phyloP scores from a whole-genome alignment of 2,888 invertebrate species.

The Dioctria rufipes region DNA sequence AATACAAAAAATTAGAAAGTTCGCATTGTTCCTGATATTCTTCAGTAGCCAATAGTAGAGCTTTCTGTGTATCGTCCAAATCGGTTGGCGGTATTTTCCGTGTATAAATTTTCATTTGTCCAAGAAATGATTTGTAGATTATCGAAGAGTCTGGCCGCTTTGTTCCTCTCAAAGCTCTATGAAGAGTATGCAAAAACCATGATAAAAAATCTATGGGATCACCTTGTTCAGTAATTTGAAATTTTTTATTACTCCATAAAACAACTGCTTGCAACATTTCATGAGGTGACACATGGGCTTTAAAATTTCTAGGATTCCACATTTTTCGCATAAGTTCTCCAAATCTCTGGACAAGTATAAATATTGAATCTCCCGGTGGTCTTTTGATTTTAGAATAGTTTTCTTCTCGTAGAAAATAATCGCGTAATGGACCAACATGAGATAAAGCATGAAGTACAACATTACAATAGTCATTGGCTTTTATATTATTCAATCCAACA shows the following conservation, averaged over 20 bases:
- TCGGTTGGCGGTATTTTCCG: conserved; percentile 95
- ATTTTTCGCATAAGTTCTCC: conserved; percentile 97
- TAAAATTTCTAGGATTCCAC: conserved; percentile 99
- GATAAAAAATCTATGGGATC: conserved; percentile 98
- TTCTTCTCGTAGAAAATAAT: conserved; percentile 95
- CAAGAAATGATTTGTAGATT: conserved; percentile 94
- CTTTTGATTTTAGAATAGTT: conserved; percentile 91
- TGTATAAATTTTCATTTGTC: conserved; percentile 90
- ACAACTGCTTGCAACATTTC: conserved; percentile 99
- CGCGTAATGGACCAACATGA: conserved; percentile 93
- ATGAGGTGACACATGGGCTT: conserved; percentile 99
- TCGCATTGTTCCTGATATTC: conserved; percentile 91
- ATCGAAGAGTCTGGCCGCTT: conserved; percentile 91
- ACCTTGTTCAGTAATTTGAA: conserved; percentile 98
- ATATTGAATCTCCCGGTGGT: conserved; percentile 96
- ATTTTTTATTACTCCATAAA: conserved; percentile 95
- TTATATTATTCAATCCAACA: conserved; percentile 98
- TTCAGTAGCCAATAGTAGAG: conserved; percentile 82
- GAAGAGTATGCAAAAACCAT: conserved; percentile 98
- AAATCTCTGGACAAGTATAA: conserved; percentile 89
- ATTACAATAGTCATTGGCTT: conserved; percentile 99
- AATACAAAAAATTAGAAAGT: conserved; percentile 94
- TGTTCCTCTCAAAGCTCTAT: conserved; percentile 93
- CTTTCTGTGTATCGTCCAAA: conserved; percentile 89
- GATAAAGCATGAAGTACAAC: conserved; percentile 96